phyloP scores from a whole-genome alignment of 1,140 invertebrate genomes.

The Aricia agestis region DNA sequence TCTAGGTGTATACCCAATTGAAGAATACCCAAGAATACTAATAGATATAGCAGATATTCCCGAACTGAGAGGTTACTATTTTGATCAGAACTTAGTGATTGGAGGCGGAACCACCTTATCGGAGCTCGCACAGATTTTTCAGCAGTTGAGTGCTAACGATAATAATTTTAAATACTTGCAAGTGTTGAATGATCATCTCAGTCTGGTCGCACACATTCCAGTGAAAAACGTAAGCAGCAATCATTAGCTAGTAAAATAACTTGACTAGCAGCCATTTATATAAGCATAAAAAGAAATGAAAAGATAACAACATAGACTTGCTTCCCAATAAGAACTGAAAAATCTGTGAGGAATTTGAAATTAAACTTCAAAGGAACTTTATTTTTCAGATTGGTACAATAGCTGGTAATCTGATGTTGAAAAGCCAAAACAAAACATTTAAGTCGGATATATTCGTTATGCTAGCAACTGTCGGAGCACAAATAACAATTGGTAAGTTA shows the following conservation, averaged over 20 bases:
- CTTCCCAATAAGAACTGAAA: no score
- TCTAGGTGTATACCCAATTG: constrained; percentile 78
- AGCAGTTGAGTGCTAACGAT: constrained; percentile 60
- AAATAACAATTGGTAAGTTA: constrained; percentile 75
- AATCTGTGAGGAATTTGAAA: no score
- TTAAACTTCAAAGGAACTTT: neutral
- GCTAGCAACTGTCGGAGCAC: constrained; percentile 81
- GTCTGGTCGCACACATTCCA: constrained; percentile 82
- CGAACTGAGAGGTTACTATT: constrained; percentile 78
- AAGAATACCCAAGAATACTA: constrained; percentile 78
- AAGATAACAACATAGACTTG: no score
- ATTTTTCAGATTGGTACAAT: constrained; percentile 80
- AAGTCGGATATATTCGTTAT: constrained; percentile 86
- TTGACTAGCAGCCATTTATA: no score
- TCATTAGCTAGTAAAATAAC: constrained; percentile 62
- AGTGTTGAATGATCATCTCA: constrained; percentile 73
- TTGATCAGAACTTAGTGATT: constrained; percentile 74
- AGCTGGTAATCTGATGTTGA: constrained; percentile 87
- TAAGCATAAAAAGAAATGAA: no score
- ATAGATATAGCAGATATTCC: constrained; percentile 83
- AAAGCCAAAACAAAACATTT: constrained; percentile 82
- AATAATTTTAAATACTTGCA: constrained; percentile 62
- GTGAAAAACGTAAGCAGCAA: constrained; percentile 81
- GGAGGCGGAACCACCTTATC: constrained; percentile 81
- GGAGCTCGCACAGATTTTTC: constrained; percentile 78